phyloP scores from a whole-genome alignment of 2,888 invertebrate species.

The Epinotia bilunana region DNA sequence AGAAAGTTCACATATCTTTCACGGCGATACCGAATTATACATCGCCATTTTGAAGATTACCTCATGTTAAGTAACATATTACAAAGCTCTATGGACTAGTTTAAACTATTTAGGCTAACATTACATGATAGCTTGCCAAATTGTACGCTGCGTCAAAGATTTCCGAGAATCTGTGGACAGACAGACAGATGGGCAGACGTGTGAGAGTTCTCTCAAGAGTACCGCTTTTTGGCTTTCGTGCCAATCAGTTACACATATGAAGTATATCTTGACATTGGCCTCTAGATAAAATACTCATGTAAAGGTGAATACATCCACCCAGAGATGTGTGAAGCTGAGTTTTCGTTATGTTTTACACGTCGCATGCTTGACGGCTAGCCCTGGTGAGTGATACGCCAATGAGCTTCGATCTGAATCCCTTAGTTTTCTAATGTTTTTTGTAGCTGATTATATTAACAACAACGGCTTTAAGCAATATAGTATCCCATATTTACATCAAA shows the following conservation, averaged over 20 bases:
- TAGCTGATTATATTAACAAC: no score
- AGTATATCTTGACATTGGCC: background rate
- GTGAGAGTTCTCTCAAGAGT: background rate
- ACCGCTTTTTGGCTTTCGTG: conserved; percentile 1
- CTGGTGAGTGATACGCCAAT: no score
- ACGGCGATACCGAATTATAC: background rate
- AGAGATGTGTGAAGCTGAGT: no score
- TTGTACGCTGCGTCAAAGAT: conserved; percentile 2
- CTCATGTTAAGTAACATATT: conserved; percentile 6
- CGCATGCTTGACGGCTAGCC: no score
- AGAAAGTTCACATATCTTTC: no score
- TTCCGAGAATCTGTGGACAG: background rate
- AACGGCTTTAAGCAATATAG: no score
- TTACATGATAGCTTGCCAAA: conserved; percentile 16
- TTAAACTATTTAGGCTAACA: conserved; percentile 16
- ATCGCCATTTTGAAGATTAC: background rate
- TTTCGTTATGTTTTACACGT: no score
- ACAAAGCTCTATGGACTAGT: conserved; percentile 9
- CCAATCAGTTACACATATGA: background rate
- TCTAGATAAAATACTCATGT: no score
- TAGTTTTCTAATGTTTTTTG: no score
- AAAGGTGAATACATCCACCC: no score
- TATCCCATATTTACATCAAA: no score
- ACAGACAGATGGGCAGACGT: conserved; percentile 25
- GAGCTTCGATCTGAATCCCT: no score